Evolutionary conservation across 2,797 vertebrate genomes (phyloP), one percentile per base, ranked within the genome.

Genomic region (Phylloscopus collybita): DNA sequence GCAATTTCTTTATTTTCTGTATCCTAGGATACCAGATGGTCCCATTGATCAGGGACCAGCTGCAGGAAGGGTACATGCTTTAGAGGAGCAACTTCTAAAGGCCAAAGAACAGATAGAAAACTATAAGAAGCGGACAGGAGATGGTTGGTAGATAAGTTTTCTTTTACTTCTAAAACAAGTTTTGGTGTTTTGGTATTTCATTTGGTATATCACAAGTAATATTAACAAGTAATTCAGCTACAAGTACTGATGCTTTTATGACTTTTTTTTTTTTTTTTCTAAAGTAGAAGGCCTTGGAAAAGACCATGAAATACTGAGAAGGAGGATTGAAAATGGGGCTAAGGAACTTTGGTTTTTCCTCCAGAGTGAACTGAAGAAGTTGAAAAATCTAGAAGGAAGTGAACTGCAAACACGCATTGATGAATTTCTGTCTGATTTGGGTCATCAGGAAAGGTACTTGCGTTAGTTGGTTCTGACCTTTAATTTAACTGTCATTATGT

Each of bases 281-380:
- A 5, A 17, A 87, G 91, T 91, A 91, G 79, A 92, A 91, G 97
- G 99, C 91, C 98, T 99, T 5, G 99, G 99, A 78, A 99, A 99
- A 95, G 98, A 98, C 95, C 99, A 99, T 97, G 99, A 99, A 98
- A 98, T 99, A 92, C 93, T 99, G 96, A 98, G 99, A 57, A 98
- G 99, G 90, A 98, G 98, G 78, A 99, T 99, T 97, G 99, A 99
- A 97, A 99, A 99, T 65, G 99, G 99, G 40, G 98, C 99, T 71
- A 99, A 98, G 97, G 99, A 99, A 96, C 98, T 99, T 96, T 99
- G 99, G 99, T 99, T 99, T 98, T 99, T 99, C 88, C 98, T 99
- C 80, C 99, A 98, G 96, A 99, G 99, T 85, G 99, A 99, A 97
- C 86, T 99, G 95, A 99, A 99, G 98, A 99, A 99, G 95, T 93